A percentile compares a stretch with the other conserved stretches of the same genome.
Evolutionary conservation across 2,797 vertebrate genomes (phyloP).

Genomic region (Parauchenoglanis ngamensis): DNA sequence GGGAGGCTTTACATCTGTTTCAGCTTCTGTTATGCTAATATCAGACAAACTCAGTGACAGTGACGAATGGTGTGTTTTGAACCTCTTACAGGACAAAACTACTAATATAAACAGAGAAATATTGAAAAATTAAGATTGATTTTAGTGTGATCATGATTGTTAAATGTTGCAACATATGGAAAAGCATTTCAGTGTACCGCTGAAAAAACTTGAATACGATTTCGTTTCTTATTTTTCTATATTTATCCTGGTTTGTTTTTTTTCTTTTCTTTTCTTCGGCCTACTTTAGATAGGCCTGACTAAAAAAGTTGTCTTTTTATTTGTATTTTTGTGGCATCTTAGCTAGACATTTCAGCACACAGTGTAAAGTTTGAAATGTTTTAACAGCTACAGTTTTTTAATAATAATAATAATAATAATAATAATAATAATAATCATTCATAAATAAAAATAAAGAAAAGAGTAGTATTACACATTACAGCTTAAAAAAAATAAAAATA

Average conservation of each 20-base stretch:
- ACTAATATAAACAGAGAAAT: constrained; percentile 37
- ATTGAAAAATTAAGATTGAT: not conserved
- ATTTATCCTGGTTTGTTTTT: not conserved
- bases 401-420: not conserved
- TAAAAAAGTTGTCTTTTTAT: not conserved
- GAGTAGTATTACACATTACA: not conserved
- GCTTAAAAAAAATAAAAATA: not conserved
- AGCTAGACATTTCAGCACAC: not conserved
- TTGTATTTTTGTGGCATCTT: not conserved
- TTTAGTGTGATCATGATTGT: not conserved
- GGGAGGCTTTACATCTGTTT: constrained; percentile 96
- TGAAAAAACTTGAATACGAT: not conserved
- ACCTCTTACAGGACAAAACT: constrained; percentile 38
- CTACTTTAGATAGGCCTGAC: not conserved
- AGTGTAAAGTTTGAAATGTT: not conserved
- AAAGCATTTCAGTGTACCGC: not conserved
- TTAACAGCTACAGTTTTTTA: not conserved
- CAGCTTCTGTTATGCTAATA: constrained; percentile 85
- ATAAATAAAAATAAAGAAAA: not conserved
- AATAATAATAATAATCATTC: not conserved
- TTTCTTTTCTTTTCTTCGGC: not conserved
- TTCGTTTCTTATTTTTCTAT: not conserved
- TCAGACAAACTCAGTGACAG: constrained; percentile 57
- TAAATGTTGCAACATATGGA: constrained; percentile 2
- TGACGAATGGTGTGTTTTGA: constrained; percentile 43